Percentiles rank a stretch among this genome's conserved stretches.
These are phyloP conservation scores for Tuta absoluta DNA, from an alignment of 2,888 invertebrate species.

Conservation along the genomic window DNA sequence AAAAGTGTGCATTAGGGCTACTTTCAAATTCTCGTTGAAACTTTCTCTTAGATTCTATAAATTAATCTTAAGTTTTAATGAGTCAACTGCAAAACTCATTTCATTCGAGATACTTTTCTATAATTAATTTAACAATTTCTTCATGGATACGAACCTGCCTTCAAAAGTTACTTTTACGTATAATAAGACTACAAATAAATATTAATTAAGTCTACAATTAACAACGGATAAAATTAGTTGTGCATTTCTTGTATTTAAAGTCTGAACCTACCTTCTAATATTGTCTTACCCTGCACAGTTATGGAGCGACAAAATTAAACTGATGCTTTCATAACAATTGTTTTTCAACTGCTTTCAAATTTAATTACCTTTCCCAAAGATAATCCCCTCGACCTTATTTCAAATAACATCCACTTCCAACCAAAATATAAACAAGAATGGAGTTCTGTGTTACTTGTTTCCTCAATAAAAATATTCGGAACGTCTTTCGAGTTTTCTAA, in stretches of 20 bases:
- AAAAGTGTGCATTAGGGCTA: background rate
- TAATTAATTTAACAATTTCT: constrained; percentile 4
- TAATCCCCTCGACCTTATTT: constrained; percentile 10
- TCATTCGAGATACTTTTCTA: background rate
- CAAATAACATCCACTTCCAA: constrained; percentile 12
- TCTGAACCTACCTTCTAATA: background rate
- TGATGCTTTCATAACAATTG: constrained; percentile 16
- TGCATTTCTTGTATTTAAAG: constrained; percentile 14
- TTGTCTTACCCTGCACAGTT: constrained; percentile 12
- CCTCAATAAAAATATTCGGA: constrained; percentile 6
- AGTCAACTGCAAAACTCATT: constrained; percentile 13
- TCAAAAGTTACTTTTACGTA: constrained; percentile 11
- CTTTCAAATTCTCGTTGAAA: background rate
- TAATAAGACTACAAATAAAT: constrained; percentile 5
- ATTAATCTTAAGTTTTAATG: constrained; percentile 19
- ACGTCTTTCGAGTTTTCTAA: constrained; percentile 5
- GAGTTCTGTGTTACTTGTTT: constrained; percentile 1
- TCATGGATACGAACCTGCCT: constrained; percentile 13
- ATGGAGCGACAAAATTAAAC: constrained; percentile 1
- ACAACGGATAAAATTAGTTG: background rate
- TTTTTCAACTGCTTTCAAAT: constrained; percentile 13
- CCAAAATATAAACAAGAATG: constrained; percentile 15
- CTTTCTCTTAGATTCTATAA: background rate
- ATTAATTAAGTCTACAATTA: constrained; percentile 12
- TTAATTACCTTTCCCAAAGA: constrained; percentile 20